Evolutionary conservation across 1,140 invertebrate species (phyloP), one percentile per base, ranked within the genome.

Genomic region (Chlorops oryzae): DNA sequence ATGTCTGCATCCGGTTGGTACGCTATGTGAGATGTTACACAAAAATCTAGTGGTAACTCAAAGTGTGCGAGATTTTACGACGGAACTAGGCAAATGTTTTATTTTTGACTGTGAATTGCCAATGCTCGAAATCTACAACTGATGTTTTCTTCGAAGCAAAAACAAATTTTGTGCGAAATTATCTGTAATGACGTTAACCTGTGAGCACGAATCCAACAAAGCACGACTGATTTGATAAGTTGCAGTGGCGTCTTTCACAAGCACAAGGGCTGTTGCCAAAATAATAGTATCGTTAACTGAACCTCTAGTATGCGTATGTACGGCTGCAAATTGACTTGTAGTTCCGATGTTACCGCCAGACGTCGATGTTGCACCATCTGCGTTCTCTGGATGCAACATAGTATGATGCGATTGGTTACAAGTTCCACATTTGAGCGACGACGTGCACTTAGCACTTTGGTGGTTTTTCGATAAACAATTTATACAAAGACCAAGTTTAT

Each of bases 171-270:
- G 28, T 21, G 22, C 24, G n/a, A 57, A 35, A n/a, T 34, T 6
- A 1, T 50, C 41, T 3, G 44, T 58, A 13, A 60, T 56, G 24
- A 53, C 39, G 22, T 48, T 53, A 0, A 53, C 34, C 21, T 53
- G 51, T 2, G 51, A 49, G 13, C 46, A 48, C 0, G 46, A 49
- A 21, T 49, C 46, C 25, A 47, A 21, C 13, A 47, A 42, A 12
- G 27, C 27, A 21, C 27, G 24, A 3, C 6, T 21, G 3, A 20
- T 17, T 10, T 43, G 41, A 24, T 7, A 43, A 5, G 5, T 6
- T 9, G 18, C 41, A 21, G 6, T 9, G 20, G 10, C 20, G 24
- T 43, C 20, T 43, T 43, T 43, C 10, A 43, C 20, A 15, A 15
- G 41, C 12, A 43, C 15, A 13, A 43, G 12, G 15, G 41, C 41